Percentiles rank a stretch among this genome's conserved stretches.
Evolutionary conservation across 2,797 vertebrate species (phyloP).

Genomic region (Eulemur mongoz): DNA sequence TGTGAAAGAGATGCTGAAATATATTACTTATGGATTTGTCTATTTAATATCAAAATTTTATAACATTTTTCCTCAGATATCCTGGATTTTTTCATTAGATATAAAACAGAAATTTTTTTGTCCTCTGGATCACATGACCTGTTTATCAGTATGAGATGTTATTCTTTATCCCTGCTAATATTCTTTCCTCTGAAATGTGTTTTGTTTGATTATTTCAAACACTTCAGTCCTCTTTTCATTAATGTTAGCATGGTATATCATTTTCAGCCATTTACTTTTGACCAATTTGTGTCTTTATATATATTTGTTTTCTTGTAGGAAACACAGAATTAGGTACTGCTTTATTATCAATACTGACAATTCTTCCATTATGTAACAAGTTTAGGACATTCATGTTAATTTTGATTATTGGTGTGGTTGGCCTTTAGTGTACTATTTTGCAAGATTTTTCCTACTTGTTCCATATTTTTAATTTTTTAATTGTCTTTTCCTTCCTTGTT

Average conservation of each 20-base stretch:
- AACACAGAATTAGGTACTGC: too few species aligned
- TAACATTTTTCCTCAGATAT: neutral
- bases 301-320: too few species aligned
- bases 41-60: neutral
- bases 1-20: neutral
- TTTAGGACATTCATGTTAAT: neutral
- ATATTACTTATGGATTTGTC: neutral
- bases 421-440: neutral
- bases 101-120: neutral
- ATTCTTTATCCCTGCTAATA: neutral
- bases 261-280: too few species aligned
- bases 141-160: neutral
- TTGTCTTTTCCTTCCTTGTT: neutral
- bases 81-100: neutral
- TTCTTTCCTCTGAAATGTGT: neutral
- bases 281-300: too few species aligned
- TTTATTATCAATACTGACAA: too few species aligned
- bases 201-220: neutral
- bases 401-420: neutral
- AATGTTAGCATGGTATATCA: neutral
- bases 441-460: neutral
- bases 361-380: too few species aligned
- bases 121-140: too few species aligned
- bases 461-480: neutral
- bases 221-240: neutral